These are phyloP conservation scores for Suncus etruscus DNA, from an alignment of 2,113 vertebrate species.

Conservation along the genomic window DNA sequence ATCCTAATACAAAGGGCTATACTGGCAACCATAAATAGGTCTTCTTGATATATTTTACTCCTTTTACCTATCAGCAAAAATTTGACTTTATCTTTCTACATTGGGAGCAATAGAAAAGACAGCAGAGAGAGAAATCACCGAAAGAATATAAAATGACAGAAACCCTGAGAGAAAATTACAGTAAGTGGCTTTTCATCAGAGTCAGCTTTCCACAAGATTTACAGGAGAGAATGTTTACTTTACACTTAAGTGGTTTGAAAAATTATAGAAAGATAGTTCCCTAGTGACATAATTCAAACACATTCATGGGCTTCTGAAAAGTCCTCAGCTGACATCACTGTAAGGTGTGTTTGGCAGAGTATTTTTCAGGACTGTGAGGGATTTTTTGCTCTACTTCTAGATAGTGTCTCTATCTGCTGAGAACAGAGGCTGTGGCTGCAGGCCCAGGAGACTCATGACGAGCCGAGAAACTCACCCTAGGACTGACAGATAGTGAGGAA, in stretches of 20 bases:
- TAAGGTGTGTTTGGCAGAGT: background rate
- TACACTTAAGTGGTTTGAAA: background rate
- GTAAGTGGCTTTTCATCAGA: background rate
- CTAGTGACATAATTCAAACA: slow-evolving; percentile 4
- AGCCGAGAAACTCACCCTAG: background rate
- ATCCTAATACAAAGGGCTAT: background rate
- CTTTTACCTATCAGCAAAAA: background rate
- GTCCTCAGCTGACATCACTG: background rate
- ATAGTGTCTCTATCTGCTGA: background rate
- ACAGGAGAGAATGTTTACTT: background rate
- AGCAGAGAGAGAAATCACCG: background rate
- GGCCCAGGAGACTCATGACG: background rate
- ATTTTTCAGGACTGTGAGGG: slow-evolving; percentile 9
- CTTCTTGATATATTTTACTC: slow-evolving; percentile 8
- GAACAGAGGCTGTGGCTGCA: background rate
- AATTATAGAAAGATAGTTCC: background rate
- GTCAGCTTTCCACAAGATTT: background rate
- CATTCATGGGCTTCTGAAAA: background rate
- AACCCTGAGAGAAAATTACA: rapidly evolving
- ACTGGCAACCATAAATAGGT: background rate
- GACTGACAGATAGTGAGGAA: background rate
- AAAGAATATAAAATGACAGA: slow-evolving; percentile 32
- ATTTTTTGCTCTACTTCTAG: background rate
- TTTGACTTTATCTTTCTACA: background rate
- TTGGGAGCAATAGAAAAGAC: background rate